These are phyloP conservation scores for Cyclura pinguis DNA, from an alignment of 2,797 vertebrate species.

Conservation along the genomic window DNA sequence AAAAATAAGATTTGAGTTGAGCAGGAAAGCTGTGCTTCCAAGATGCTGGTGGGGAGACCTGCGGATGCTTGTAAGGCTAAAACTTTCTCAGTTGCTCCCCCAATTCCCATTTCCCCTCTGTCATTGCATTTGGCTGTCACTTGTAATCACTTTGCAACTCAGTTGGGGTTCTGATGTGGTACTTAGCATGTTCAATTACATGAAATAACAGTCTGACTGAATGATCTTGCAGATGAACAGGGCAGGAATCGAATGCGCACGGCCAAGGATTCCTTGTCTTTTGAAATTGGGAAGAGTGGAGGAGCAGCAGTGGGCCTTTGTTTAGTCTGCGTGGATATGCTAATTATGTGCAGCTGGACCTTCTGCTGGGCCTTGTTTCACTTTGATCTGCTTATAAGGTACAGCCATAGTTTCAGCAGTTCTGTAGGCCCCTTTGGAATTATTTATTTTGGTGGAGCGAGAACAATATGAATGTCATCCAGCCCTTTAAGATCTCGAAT, in stretches of 20 bases:
- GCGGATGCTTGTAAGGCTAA: constrained; percentile 37
- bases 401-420: fast-evolving
- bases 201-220: constrained; percentile 2
- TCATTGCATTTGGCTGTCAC: constrained; percentile 51
- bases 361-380: constrained; percentile 35
- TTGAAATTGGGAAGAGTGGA: constrained; percentile 29
- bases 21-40: constrained; percentile 52
- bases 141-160: constrained; percentile 54
- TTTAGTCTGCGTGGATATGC: constrained; percentile 72
- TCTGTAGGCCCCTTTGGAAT: fast-evolving
- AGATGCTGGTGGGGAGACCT: constrained; percentile 12
- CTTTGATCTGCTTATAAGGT: constrained; percentile 14
- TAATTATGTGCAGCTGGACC: constrained; percentile 74
- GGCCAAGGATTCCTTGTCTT: constrained; percentile 44
- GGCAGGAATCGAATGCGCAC: constrained; percentile 36
- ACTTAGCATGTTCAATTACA: fast-evolving
- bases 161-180: not conserved
- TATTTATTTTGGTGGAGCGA: not conserved
- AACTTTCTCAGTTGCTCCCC: constrained; percentile 45
- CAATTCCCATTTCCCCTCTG: constrained; percentile 9
- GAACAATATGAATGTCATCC: not conserved
- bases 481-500: not conserved
- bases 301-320: constrained; percentile 47
- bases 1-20: constrained; percentile 52
- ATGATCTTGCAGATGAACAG: not conserved